Evolutionary conservation across 2,888 invertebrate species (phyloP).

Genomic region (Tipula unca): DNA sequence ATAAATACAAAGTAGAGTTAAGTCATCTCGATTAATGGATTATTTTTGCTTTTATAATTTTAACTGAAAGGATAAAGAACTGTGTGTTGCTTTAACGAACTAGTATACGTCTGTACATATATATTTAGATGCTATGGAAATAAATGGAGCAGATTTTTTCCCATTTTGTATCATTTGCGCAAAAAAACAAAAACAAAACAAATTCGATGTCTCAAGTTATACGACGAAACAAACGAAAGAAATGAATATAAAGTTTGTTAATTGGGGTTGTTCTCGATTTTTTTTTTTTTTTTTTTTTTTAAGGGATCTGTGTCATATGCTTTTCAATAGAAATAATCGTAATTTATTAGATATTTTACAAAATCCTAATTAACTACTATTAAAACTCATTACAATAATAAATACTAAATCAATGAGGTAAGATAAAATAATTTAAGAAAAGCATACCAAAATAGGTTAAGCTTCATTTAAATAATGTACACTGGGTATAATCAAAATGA

Average conservation of each 20-base stretch:
- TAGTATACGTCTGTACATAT: too few relatives aligned
- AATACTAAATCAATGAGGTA: not conserved
- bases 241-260: not conserved
- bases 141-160: not conserved
- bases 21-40: not conserved
- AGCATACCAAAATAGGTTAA: not conserved
- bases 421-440: not conserved
- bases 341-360: not conserved
- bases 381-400: not conserved
- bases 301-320: not conserved
- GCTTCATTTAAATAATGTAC: too few relatives aligned
- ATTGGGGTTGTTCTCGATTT: not conserved
- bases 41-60: not conserved
- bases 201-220: not conserved
- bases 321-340: not conserved
- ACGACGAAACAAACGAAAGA: not conserved
- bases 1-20: not conserved
- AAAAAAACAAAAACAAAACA: not conserved
- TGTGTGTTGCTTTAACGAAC: not conserved
- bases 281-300: too few relatives aligned
- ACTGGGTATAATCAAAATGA: not conserved
- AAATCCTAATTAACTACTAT: not conserved
- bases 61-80: conserved; percentile 8
- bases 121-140: not conserved
- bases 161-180: not conserved